These are phyloP conservation scores for Agrilus cyanescens DNA, from an alignment of 2,888 invertebrate genomes.

Conservation along the genomic window DNA sequence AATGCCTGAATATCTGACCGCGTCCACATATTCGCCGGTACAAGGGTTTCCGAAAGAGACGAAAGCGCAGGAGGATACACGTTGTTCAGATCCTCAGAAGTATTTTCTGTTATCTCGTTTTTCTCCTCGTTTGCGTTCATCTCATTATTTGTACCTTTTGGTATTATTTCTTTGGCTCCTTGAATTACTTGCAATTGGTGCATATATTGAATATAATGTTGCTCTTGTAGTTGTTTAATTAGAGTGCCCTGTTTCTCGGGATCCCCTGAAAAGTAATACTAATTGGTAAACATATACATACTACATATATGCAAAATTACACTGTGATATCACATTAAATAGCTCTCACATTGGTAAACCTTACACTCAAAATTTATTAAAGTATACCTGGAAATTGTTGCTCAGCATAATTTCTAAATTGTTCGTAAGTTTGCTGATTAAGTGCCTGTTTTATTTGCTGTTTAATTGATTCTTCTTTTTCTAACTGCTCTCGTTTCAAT, in stretches of 20 bases:
- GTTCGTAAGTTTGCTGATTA: conserved; percentile 86
- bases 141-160: conserved; percentile 3
- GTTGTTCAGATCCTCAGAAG: too few species aligned
- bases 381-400: conserved; percentile 66
- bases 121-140: neutral
- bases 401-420: conserved; percentile 83
- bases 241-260: conserved; percentile 86
- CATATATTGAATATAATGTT: conserved; percentile 98
- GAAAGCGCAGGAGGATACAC: too few species aligned
- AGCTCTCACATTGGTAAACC: too few species aligned
- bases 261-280: conserved; percentile 38
- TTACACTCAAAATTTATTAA: neutral
- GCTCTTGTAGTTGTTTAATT: conserved; percentile 91
- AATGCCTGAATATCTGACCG: conserved; percentile 75
- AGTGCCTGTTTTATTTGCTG: conserved; percentile 90
- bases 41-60: conserved; percentile 28
- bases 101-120: neutral
- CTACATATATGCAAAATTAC: too few species aligned
- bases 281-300: too few species aligned
- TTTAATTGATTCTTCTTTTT: conserved; percentile 51
- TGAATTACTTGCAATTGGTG: conserved; percentile 65
- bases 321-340: too few species aligned
- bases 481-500: conserved; percentile 47
- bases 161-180: conserved; percentile 23
- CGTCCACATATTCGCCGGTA: conserved; percentile 93